phyloP scores from a whole-genome alignment of 2,113 vertebrate genomes.

The Crotalus viridis region DNA sequence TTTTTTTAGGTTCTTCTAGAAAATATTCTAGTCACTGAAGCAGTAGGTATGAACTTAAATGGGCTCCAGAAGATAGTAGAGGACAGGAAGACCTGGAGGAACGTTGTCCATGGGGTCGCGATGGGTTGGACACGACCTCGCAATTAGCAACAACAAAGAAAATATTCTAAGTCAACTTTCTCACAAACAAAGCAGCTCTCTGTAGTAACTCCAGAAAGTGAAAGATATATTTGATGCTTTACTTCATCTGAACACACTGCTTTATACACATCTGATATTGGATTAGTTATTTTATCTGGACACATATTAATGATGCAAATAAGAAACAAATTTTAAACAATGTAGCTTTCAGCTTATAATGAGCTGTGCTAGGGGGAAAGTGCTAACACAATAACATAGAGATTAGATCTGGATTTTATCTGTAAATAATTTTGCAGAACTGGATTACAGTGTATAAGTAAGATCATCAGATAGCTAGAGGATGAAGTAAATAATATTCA shows the following conservation, averaged over 20 bases:
- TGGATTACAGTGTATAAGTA: not conserved
- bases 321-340: constrained; percentile 17
- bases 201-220: not conserved
- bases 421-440: constrained; percentile 48
- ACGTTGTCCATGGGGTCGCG: too few relatives aligned
- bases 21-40: not conserved
- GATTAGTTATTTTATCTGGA: not conserved
- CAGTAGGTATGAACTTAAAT: too few relatives aligned
- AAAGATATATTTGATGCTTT: not conserved
- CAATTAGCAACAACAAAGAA: too few relatives aligned
- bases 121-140: too few relatives aligned
- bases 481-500: not conserved
- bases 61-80: too few relatives aligned
- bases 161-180: not conserved
- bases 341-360: constrained; percentile 17
- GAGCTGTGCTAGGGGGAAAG: not conserved
- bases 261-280: not conserved
- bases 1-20: not conserved
- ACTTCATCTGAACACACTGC: not conserved
- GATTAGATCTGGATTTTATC: constrained; percentile 38
- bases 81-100: too few relatives aligned
- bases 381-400: constrained; percentile 43
- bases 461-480: constrained; percentile 28
- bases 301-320: not conserved
- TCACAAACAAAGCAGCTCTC: not conserved